Evolutionary conservation across 2,113 vertebrate genomes (phyloP).

Genomic region (Hyperopisus bebe): DNA sequence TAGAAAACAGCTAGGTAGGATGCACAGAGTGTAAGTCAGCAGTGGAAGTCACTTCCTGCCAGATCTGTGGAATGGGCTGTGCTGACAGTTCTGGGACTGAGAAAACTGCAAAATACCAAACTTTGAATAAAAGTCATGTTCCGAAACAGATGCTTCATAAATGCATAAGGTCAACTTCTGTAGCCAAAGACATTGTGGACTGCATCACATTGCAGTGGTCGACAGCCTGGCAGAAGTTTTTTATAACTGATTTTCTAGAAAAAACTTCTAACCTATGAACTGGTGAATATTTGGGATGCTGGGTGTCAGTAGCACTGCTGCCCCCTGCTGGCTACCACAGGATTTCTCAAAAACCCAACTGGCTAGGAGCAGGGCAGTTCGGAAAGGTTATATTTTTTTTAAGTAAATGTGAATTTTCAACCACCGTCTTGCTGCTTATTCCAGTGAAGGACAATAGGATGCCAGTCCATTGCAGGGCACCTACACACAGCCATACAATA

Average conservation of each 20-base stretch:
- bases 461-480: background rate
- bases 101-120: background rate
- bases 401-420: background rate
- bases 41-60: background rate
- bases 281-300: constrained; percentile 23
- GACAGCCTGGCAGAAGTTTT: background rate
- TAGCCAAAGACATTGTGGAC: background rate
- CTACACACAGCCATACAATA: background rate
- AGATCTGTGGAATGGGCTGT: background rate
- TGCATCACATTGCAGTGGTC: background rate
- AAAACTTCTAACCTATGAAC: background rate
- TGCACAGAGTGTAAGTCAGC: background rate
- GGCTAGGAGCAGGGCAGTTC: background rate
- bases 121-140: background rate
- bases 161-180: background rate
- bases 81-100: background rate
- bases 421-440: background rate
- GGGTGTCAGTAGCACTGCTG: constrained; percentile 78
- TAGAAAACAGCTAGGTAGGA: background rate
- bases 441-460: background rate
- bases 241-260: background rate
- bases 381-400: background rate
- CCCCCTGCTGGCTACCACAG: constrained; percentile 83
- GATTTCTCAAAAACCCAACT: constrained; percentile 17
- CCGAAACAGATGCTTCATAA: background rate